These are phyloP conservation scores for Cryptotermes secundus DNA, from an alignment of 1,140 invertebrate genomes.

Conservation along the genomic window DNA sequence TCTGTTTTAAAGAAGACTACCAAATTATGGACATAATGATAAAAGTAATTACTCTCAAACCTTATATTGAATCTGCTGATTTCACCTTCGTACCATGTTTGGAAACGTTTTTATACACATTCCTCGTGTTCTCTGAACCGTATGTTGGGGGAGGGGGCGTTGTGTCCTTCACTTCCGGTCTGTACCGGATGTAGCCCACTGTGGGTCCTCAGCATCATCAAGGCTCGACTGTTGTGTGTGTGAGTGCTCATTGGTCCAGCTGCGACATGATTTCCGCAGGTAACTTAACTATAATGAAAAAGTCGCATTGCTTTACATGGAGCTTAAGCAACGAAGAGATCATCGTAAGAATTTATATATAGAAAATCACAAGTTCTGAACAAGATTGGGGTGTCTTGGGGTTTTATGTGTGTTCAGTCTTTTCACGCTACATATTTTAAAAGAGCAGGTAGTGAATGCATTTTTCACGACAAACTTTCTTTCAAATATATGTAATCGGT, in stretches of 20 bases:
- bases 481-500: too few species aligned
- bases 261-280: slow-evolving; percentile 1
- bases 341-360: too few species aligned
- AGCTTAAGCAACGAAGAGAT: too few species aligned
- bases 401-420: too few species aligned
- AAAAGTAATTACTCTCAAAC: neutral
- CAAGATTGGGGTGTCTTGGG: too few species aligned
- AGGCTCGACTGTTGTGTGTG: neutral
- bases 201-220: neutral
- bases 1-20: neutral
- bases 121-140: neutral
- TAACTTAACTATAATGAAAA: neutral
- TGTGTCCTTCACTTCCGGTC: neutral
- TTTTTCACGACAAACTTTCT: too few species aligned
- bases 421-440: too few species aligned
- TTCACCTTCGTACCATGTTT: neutral
- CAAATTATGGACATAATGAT: neutral
- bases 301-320: too few species aligned
- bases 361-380: too few species aligned
- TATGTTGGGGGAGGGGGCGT: neutral
- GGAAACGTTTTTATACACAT: neutral
- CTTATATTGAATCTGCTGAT: neutral
- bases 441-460: too few species aligned
- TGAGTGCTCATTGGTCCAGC: neutral
- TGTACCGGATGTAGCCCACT: neutral